Evolutionary conservation across 2,888 invertebrate genomes (phyloP).

Genomic region (Sarcophaga caerulescens): DNA sequence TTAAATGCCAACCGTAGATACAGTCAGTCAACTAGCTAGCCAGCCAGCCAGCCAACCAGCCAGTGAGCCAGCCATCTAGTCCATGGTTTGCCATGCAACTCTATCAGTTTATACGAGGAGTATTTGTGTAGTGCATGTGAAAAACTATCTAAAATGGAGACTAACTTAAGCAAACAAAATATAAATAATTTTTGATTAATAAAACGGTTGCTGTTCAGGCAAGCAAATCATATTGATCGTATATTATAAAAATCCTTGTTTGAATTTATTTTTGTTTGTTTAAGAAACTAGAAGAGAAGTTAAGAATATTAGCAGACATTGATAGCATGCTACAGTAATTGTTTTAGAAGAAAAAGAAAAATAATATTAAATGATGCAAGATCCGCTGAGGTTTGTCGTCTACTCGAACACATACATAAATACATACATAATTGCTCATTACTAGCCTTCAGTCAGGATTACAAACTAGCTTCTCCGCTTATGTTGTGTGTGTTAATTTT

Average conservation of each 20-base stretch:
- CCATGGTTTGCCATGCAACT: neutral
- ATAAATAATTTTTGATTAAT: conserved; percentile 59
- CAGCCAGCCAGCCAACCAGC: neutral
- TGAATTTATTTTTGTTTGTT: neutral
- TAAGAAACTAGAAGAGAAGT: neutral
- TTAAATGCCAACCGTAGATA: conserved; percentile 58
- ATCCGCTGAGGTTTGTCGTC: too few relatives aligned
- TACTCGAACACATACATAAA: too few relatives aligned
- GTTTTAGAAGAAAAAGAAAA: too few relatives aligned
- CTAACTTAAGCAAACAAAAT: conserved; percentile 52
- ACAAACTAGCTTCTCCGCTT: too few relatives aligned
- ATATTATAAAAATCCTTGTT: neutral
- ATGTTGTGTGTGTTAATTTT: too few relatives aligned
- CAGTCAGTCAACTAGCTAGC: neutral
- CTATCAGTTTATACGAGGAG: neutral
- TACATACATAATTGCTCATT: too few relatives aligned
- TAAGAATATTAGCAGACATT: neutral
- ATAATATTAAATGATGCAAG: too few relatives aligned
- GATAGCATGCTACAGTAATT: neutral
- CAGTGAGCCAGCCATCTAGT: neutral
- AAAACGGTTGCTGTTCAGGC: conserved; percentile 50
- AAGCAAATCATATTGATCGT: conserved; percentile 47
- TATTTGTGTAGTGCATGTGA: neutral
- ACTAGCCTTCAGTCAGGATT: too few relatives aligned
- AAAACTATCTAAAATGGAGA: conserved; percentile 53